Conservation (phyloP, 2,888 invertebrate genomes). For the Pecten maximus region DNA sequence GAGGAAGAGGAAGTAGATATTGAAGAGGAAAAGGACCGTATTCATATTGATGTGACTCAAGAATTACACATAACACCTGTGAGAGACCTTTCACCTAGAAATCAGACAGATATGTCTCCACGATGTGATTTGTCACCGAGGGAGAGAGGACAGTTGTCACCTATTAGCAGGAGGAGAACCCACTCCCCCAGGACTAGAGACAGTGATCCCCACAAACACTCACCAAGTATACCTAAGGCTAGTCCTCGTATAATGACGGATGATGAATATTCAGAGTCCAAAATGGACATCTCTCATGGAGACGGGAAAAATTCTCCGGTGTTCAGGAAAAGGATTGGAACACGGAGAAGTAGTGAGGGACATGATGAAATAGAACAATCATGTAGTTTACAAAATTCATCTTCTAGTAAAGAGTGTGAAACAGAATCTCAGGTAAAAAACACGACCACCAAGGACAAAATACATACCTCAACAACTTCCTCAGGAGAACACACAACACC, state of each 20-base stretch:
- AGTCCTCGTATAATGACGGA: background rate
- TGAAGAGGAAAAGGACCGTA: background rate
- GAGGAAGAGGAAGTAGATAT: background rate
- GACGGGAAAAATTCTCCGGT: background rate
- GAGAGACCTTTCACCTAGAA: background rate
- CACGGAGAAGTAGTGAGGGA: background rate
- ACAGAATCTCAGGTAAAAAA: background rate
- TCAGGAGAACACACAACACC: slow-evolving; percentile 34
- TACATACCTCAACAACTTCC: background rate
- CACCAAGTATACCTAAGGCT: background rate
- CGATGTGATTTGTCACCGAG: background rate
- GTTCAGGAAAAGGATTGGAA: background rate
- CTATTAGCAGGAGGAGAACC: background rate
- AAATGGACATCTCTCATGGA: background rate
- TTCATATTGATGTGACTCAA: background rate
- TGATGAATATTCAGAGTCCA: background rate
- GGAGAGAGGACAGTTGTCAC: background rate
- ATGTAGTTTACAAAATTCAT: background rate
- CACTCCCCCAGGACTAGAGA: background rate
- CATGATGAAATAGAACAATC: background rate
- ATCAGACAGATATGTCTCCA: background rate
- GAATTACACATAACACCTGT: background rate
- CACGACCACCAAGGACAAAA: slow-evolving; percentile 21
- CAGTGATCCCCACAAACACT: background rate
- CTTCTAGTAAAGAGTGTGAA: background rate